These are phyloP conservation scores for Beaufortia kweichowensis DNA, from an alignment of 2,113 vertebrate genomes.

Conservation along the genomic window DNA sequence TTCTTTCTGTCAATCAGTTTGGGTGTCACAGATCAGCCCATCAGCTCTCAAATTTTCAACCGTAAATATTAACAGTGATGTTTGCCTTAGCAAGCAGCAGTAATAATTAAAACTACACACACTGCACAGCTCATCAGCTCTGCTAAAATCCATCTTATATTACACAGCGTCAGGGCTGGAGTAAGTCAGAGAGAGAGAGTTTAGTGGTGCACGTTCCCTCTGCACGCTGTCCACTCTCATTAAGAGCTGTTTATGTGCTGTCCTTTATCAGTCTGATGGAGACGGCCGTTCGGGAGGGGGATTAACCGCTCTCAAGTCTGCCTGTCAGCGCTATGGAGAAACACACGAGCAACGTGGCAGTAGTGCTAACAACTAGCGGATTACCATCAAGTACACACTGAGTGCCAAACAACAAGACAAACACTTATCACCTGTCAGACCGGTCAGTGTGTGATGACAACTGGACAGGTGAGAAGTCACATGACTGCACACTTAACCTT, in stretches of 20 bases:
- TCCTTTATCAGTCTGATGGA: slow-evolving; percentile 42
- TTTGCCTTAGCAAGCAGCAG: too few relatives aligned
- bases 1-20: too few relatives aligned
- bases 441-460: not conserved
- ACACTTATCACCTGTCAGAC: slow-evolving; percentile 31
- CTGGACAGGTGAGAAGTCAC: slow-evolving; percentile 1
- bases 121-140: slow-evolving; percentile 43
- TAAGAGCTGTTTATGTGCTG: slow-evolving; percentile 50
- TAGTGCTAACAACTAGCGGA: slow-evolving; percentile 46
- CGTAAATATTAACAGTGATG: not conserved
- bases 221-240: slow-evolving; percentile 47
- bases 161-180: not conserved
- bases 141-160: not conserved
- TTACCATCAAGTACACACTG: slow-evolving; percentile 40
- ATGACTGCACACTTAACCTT: slow-evolving; percentile 22
- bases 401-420: slow-evolving; percentile 33
- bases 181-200: not conserved
- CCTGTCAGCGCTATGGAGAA: slow-evolving; percentile 42
- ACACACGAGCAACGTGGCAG: slow-evolving; percentile 29
- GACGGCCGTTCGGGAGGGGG: slow-evolving; percentile 39
- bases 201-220: slow-evolving; percentile 1
- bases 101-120: not conserved
- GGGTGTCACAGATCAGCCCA: too few relatives aligned
- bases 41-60: too few relatives aligned
- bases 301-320: slow-evolving; percentile 42